Evolutionary conservation across 2,797 vertebrate genomes (phyloP).

Genomic region (Leptodactylus fallax): DNA sequence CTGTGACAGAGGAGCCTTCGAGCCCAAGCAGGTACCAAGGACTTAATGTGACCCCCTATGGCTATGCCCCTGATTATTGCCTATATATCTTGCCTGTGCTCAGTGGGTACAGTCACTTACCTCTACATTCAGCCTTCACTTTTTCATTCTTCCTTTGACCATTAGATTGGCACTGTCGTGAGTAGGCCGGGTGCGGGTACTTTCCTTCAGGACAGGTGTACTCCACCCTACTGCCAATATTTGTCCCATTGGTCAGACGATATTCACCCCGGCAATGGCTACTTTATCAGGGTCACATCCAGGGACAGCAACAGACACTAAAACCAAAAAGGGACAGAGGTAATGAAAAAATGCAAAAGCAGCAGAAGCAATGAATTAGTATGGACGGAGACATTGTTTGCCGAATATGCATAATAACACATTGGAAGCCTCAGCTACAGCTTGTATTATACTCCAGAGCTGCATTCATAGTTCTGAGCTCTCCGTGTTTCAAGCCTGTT

Average conservation of each 20-base stretch:
- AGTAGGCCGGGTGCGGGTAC: constrained; percentile 16
- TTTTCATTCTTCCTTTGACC: constrained; percentile 1
- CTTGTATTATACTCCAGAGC: neutral
- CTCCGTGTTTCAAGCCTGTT: neutral
- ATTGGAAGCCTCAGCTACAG: neutral
- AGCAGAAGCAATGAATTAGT: neutral
- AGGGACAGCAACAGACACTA: constrained; percentile 26
- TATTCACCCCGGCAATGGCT: neutral
- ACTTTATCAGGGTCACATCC: constrained; percentile 12
- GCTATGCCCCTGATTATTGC: neutral
- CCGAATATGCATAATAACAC: neutral
- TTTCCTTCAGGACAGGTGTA: constrained; percentile 34
- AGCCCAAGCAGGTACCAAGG: neutral
- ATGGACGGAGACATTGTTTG: neutral
- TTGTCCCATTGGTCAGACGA: neutral
- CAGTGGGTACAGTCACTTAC: neutral
- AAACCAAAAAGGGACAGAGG: neutral
- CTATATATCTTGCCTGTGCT: neutral
- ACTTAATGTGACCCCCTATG: neutral
- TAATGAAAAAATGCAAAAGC: neutral
- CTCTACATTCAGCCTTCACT: constrained; percentile 12
- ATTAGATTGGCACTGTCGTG: neutral
- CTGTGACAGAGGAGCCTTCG: neutral
- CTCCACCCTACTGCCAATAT: neutral
- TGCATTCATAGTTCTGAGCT: neutral